Base-by-base conservation (phyloP, 2,113 vertebrate species). In the Phyllostomus hastatus region DNA sequence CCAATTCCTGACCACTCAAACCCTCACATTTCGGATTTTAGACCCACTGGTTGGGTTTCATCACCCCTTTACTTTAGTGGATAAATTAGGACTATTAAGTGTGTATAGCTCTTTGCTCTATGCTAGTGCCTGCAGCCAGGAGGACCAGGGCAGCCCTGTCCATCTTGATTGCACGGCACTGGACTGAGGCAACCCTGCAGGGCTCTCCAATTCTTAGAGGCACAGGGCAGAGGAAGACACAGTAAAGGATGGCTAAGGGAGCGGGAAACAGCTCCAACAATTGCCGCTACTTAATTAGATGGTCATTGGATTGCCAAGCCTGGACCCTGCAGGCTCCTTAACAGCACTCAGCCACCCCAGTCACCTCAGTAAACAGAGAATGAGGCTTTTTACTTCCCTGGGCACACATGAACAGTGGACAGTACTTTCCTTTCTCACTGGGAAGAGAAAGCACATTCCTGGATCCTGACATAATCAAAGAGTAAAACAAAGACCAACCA, bases 241-340 rank as follows among this genome's bases (percentile, higher is more conserved):
- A 73, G 73, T 38, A 46, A 85, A 89, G 26, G 7, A 1, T 38
- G 64, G 67, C 69, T 61, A 0, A 0, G 69, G 76, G 59, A 92
- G 91, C 80, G 35, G 4, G n/a, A 92, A 91, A 48, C 1, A 0
- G 79, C 91, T 91, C 43, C 88, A 67, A 64, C 4, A 72, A 2
- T 69, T 69, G 75, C 19, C 10, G 2, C 7, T 24, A 22, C 57
- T 93, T 95, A 88, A 50, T 66, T 84, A 88, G 80, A 72, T 78
- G 33, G n/a, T 20, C 97, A 69, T 43, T 97, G 86, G 83, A 88
- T 95, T 88, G 73, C 80, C 78, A 50, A 83, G 64, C 48, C 69
- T 75, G 10, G 0, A 19, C 48, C 48, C 67, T 73, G 35, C 33
- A 87, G 24, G 59, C 33, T 96, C 61, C 79, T 97, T 70, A 91